phyloP scores from a whole-genome alignment of 2,113 vertebrate species.

The Gallinago jamesoni region DNA sequence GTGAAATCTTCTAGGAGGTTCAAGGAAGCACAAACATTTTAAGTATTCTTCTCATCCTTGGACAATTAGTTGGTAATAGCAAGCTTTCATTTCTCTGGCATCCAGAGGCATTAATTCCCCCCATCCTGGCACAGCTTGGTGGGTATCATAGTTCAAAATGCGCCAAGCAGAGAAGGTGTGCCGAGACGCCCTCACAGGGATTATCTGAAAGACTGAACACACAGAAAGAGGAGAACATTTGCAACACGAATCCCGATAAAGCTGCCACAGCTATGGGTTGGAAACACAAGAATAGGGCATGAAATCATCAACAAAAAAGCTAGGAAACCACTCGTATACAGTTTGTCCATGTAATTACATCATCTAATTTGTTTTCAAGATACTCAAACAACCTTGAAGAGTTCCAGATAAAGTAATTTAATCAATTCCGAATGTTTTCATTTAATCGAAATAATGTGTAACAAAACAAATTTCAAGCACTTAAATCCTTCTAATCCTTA shows the following conservation, averaged over 20 bases:
- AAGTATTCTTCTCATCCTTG: neutral
- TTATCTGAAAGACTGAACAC: neutral
- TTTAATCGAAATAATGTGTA: conserved; percentile 71
- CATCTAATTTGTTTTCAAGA: conserved; percentile 42
- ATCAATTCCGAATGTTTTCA: conserved; percentile 56
- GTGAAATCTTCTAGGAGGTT: neutral
- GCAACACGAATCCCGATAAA: neutral
- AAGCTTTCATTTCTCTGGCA: neutral
- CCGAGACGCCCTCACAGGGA: neutral
- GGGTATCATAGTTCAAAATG: neutral
- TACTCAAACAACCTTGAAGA: neutral
- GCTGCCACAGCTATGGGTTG: neutral
- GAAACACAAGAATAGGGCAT: neutral
- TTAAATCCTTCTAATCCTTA: conserved; percentile 68
- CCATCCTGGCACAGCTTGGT: neutral
- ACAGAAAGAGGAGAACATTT: neutral
- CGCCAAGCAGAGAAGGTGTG: neutral
- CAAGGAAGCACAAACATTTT: neutral
- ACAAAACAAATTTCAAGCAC: conserved; percentile 70
- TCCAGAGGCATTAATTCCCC: neutral
- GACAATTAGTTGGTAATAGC: neutral
- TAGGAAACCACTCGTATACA: neutral
- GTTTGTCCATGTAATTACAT: conserved; percentile 27
- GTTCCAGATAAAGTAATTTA: conserved; percentile 37
- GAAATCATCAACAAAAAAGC: neutral